Evolutionary conservation across 2,888 invertebrate genomes (phyloP), one percentile per base, ranked within the genome.

Genomic region (Hirtodrosophila confusa): DNA sequence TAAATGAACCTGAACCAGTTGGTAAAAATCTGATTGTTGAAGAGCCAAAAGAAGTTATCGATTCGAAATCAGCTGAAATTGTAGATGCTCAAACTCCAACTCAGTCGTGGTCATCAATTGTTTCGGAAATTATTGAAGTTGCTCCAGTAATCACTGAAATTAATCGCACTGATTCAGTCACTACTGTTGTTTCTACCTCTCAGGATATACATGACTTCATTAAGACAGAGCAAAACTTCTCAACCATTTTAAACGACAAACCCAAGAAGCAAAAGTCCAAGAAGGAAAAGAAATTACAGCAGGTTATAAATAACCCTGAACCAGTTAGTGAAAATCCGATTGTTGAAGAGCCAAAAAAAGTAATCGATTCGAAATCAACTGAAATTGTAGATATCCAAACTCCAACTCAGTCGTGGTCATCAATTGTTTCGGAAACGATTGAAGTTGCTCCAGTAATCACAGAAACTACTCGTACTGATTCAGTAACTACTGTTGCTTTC

Each of bases 341-440:
- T 12, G 17, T 35, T 7, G 45, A 40, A 31, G 40, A 47, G 8
- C 24, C 35, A 4, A 12, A 29, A 7, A 33, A 49, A 33, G 11
- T 57, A 27, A 9, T 43, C 36, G 41, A 60, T 35, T 33, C 35
- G 3, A 33, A 53, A 5, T 12, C 35, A 10, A 3, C 33, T 10
- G 60, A 45, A 11, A 10, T 0, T 17, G 45, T 23, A 5, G 11
- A 7, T 10, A 9, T 11, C 3, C 11, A 35, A 10, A 8, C 47
- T 10, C 61, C 49, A 33, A 47, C 56, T 3, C 37, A 58, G 5
- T 71, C 76, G 3, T 76, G 76, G 76, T 68, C 76, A 8, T 67
- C 76, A 10, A 62, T 76, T 31, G 74, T 77, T 33, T 64, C 74
- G 0, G 71, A 77, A 29, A 45, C 50, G n/a, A 45, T 63, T 33